Base-by-base conservation (phyloP, 2,888 invertebrate genomes). In the Xestia ashworthii region DNA sequence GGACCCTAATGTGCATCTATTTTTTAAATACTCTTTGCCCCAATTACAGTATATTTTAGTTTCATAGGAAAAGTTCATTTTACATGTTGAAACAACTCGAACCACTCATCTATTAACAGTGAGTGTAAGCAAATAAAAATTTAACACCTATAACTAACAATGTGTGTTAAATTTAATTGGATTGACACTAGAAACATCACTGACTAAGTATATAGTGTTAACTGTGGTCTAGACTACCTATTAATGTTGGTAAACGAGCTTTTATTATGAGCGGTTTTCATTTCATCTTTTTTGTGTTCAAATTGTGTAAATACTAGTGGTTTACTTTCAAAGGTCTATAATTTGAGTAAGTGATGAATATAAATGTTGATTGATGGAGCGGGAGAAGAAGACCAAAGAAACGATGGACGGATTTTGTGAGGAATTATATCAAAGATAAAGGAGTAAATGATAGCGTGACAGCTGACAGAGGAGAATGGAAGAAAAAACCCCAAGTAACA, bases 11-110 rank as follows among this genome's bases (percentile, higher is more conserved):
- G 22, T 16, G 16, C 5, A 48, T 73, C 53, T 32, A n/a, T n/a
- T n/a, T n/a, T n/a, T n/a, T 16, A 14, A 9, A 75, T 81, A 86
- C 76, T 86, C 84, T 80, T 22, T 84, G 80, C 1, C 62, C 2
- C 19, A 72, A 76, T 58, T 11, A 38, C 69, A 87, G 87, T 80
- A 88, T n/a, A n/a, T n/a, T n/a, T n/a, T 86, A 84, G 78, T 79
- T 93, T 93, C 89, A 93, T 92, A 90, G 89, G 91, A 86, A 89
- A 93, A 93, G 91, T 94, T 92, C 1, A 86, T 89, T 91, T 91
- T 89, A 90, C 89, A 90, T 81, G 77, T 86, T 83, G 80, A 82
- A 89, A 89, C 89, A 73, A 71, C 76, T 68, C 5, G 58, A 78
- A 72, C 73, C 77, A 68, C 71, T 83, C 83, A 76, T 77, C 81